A percentile compares a stretch with the other conserved stretches of the same genome.
Conservation (phyloP, 2,113 vertebrate species). For the Macrotus californicus region DNA sequence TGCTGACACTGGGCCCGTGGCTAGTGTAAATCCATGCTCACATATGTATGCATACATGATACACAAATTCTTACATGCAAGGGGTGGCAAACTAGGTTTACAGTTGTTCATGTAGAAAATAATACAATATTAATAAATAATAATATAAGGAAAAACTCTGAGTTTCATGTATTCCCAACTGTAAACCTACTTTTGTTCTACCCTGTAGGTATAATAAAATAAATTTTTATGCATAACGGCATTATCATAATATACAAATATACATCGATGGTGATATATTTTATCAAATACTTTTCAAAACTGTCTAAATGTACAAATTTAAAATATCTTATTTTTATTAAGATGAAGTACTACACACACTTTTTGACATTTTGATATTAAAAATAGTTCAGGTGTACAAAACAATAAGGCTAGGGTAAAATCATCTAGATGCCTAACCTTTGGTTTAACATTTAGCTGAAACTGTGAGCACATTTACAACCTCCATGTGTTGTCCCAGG, state of each 20-base stretch:
- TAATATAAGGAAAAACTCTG: background rate
- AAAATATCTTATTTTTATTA: background rate
- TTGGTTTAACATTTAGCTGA: background rate
- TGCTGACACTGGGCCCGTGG: background rate
- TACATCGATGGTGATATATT: background rate
- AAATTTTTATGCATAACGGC: background rate
- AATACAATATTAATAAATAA: background rate
- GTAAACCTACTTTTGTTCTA: background rate
- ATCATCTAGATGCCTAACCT: background rate
- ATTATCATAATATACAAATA: background rate
- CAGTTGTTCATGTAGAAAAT: background rate
- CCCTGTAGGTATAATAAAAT: background rate
- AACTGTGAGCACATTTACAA: background rate
- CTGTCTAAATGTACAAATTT: background rate
- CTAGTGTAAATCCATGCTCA: background rate
- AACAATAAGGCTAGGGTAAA: background rate
- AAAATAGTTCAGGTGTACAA: background rate
- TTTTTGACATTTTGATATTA: background rate
- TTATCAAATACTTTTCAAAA: conserved; percentile 9
- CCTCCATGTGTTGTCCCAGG: background rate
- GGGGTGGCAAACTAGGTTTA: background rate
- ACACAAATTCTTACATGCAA: background rate
- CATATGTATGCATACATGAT: background rate
- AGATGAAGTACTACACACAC: background rate
- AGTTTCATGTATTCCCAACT: background rate